Percentiles rank a stretch among this genome's conserved stretches.
phyloP scores from a whole-genome alignment of 23 tunicate species.

The Styela clava region DNA sequence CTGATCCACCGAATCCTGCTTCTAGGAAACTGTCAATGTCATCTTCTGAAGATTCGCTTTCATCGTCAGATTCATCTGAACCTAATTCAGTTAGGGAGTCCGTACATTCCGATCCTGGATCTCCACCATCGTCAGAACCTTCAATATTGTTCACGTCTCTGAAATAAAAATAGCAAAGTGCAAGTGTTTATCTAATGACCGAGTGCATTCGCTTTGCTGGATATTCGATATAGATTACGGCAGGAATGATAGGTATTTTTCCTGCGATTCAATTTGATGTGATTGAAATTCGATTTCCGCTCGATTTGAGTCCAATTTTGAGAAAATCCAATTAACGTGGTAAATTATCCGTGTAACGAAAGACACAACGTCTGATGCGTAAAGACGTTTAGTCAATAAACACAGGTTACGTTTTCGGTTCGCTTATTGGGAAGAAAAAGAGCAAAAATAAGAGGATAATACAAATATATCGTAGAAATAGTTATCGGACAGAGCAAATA shows the following conservation, averaged over 20 bases:
- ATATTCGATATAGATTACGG: neutral
- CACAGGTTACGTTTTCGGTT: neutral
- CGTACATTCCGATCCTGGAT: slow-evolving; percentile 71
- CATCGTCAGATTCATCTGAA: slow-evolving; percentile 63
- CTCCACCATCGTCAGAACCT: slow-evolving; percentile 72
- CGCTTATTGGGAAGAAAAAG: neutral
- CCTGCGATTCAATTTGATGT: no score
- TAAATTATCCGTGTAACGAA: neutral
- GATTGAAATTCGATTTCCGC: neutral
- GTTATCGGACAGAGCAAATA: no score
- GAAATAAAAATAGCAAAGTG: neutral
- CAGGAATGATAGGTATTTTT: neutral
- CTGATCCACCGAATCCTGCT: slow-evolving; percentile 28
- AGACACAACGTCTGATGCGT: neutral
- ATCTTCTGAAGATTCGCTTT: slow-evolving; percentile 18
- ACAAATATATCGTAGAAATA: no score
- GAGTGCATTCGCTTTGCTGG: neutral
- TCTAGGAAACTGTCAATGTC: slow-evolving; percentile 54
- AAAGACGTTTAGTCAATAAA: neutral
- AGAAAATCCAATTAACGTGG: neutral
- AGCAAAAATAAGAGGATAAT: no score
- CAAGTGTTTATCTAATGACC: no score
- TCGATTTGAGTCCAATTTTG: neutral
- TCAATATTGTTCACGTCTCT: slow-evolving; percentile 57
- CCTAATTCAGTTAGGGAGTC: slow-evolving; percentile 84